Conservation (phyloP, 2,113 vertebrate species). For the Nestor notabilis region DNA sequence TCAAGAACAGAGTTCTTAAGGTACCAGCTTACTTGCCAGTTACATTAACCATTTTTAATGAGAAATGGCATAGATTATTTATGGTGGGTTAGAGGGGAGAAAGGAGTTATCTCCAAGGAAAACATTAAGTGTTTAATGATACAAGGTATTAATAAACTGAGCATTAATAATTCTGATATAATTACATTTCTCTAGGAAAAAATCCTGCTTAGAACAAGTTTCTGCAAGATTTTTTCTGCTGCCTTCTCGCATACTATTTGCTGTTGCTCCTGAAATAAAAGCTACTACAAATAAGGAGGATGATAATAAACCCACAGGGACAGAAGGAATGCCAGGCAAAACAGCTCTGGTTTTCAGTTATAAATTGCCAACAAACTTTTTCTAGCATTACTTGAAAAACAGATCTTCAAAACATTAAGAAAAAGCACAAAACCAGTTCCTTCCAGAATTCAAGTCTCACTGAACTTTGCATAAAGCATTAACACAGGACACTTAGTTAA, state of each 20-base stretch:
- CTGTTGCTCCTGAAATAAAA: constrained; percentile 5
- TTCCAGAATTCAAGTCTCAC: neutral
- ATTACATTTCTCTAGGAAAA: neutral
- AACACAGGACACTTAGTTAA: neutral
- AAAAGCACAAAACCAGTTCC: neutral
- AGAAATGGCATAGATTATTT: neutral
- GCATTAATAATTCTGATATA: neutral
- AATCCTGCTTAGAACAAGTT: neutral
- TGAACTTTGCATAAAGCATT: neutral
- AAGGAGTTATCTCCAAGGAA: neutral
- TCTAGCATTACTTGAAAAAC: neutral
- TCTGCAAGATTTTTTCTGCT: neutral
- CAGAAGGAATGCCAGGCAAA: constrained; percentile 14
- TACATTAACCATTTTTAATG: neutral
- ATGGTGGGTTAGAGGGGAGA: neutral
- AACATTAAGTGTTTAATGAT: neutral
- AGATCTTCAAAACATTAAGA: neutral
- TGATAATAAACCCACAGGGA: neutral
- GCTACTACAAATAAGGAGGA: neutral
- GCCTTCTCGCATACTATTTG: neutral
- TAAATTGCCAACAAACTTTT: neutral
- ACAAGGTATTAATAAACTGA: neutral
- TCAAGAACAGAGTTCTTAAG: neutral
- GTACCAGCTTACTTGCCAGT: neutral
- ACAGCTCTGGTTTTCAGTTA: neutral